Evolutionary conservation across 35 echinoderm and acorn worm species (phyloP).

Genomic region (Ophiothrix spiculata): DNA sequence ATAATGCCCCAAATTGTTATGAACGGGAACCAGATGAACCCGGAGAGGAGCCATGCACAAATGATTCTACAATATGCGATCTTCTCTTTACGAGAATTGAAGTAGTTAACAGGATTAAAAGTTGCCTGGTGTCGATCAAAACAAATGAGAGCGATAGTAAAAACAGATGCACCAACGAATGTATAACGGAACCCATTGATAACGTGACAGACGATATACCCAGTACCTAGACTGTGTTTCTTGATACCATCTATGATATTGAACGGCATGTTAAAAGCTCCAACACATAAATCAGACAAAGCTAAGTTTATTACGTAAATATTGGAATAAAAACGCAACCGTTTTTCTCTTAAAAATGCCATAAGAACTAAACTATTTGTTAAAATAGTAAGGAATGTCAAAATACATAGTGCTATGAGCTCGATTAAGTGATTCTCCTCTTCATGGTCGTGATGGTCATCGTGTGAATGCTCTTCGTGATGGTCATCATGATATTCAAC

Average conservation of each 20-base stretch:
- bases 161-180: background rate
- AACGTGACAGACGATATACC: background rate
- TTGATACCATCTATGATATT: background rate
- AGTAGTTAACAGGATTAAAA: background rate
- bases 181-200: background rate
- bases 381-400: background rate
- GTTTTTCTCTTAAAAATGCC: background rate
- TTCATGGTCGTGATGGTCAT: background rate
- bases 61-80: background rate
- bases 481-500: background rate
- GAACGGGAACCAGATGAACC: background rate
- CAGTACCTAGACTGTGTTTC: background rate
- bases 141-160: background rate
- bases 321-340: background rate
- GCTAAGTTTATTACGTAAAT: background rate
- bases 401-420: background rate
- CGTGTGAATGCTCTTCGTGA: background rate
- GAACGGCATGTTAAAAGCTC: slow-evolving; percentile 5
- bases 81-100: background rate
- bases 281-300: background rate
- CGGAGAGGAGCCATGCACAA: background rate
- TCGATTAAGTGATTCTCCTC: background rate
- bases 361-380: background rate
- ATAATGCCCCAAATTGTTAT: background rate
- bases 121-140: background rate